phyloP scores from a whole-genome alignment of 2,113 vertebrate genomes.

The Gymnarchus niloticus region DNA sequence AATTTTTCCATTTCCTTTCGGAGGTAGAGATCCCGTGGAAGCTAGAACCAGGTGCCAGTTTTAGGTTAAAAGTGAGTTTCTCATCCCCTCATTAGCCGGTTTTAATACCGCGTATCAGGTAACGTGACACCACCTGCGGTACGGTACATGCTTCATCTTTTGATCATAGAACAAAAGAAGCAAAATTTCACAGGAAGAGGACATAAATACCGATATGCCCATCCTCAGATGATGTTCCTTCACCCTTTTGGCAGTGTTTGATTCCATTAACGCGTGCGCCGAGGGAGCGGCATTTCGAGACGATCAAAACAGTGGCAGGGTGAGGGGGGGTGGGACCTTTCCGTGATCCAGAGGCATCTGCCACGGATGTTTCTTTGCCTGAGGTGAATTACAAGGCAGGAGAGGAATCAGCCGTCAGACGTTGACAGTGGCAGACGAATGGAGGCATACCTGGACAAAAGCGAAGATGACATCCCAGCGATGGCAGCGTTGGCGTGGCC shows the following conservation, averaged over 20 bases:
- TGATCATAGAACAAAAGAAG: not conserved
- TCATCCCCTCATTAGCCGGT: not conserved
- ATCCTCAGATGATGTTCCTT: not conserved
- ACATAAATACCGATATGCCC: not conserved
- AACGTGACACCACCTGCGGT: not conserved
- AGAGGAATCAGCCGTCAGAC: constrained; percentile 10
- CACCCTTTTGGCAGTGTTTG: not conserved
- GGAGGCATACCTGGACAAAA: constrained; percentile 9
- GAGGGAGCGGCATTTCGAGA: not conserved
- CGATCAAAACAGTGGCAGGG: not conserved
- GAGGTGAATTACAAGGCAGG: constrained; percentile 20
- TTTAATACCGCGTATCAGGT: not conserved
- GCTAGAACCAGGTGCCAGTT: not conserved
- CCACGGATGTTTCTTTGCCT: not conserved
- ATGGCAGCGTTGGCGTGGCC: not conserved
- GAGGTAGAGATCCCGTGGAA: not conserved
- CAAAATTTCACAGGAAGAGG: not conserved
- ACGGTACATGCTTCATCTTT: not conserved
- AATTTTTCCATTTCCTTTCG: not conserved
- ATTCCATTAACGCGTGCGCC: not conserved
- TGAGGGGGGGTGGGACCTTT: not conserved
- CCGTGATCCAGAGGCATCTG: not conserved
- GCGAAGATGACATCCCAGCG: not conserved
- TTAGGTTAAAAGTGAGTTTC: not conserved
- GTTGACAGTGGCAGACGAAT: constrained; percentile 11